Evolutionary conservation across 2,113 vertebrate genomes (phyloP).

Genomic region (Oenanthe oenanthe): DNA sequence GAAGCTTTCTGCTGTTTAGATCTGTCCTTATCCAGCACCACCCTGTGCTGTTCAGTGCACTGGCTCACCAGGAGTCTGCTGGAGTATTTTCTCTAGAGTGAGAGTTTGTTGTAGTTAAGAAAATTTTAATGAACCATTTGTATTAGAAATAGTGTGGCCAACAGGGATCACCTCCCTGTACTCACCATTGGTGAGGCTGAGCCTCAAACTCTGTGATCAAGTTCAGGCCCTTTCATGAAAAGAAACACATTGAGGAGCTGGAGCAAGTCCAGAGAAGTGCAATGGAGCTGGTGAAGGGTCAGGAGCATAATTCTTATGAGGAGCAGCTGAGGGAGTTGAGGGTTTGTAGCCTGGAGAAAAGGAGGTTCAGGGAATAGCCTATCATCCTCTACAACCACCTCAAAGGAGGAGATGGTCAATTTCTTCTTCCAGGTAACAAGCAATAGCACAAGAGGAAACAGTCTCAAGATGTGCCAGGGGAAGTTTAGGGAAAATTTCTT

Average conservation of each 20-base stretch:
- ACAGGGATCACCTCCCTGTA: fast-evolving
- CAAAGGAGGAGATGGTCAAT: background rate
- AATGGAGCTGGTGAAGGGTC: fast-evolving
- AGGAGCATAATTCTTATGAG: background rate
- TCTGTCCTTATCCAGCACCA: background rate
- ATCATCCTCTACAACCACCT: background rate
- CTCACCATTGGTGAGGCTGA: background rate
- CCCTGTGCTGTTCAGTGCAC: background rate
- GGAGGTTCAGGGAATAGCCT: background rate
- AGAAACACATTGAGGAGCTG: background rate
- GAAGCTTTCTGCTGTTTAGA: background rate
- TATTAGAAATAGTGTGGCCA: background rate
- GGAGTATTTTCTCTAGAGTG: background rate
- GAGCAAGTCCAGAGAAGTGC: background rate
- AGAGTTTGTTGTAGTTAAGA: background rate
- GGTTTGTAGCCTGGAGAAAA: background rate
- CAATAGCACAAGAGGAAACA: background rate
- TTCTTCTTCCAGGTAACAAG: background rate
- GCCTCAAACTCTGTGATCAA: background rate
- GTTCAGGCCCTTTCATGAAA: background rate
- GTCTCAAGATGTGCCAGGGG: background rate
- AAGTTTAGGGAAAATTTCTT: background rate
- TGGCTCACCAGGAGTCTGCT: background rate
- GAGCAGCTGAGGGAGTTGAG: background rate
- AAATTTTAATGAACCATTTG: background rate